Evolutionary conservation across 2,797 vertebrate genomes (phyloP), one percentile per base, ranked within the genome.

Genomic region (Rhadinocentrus ornatus): DNA sequence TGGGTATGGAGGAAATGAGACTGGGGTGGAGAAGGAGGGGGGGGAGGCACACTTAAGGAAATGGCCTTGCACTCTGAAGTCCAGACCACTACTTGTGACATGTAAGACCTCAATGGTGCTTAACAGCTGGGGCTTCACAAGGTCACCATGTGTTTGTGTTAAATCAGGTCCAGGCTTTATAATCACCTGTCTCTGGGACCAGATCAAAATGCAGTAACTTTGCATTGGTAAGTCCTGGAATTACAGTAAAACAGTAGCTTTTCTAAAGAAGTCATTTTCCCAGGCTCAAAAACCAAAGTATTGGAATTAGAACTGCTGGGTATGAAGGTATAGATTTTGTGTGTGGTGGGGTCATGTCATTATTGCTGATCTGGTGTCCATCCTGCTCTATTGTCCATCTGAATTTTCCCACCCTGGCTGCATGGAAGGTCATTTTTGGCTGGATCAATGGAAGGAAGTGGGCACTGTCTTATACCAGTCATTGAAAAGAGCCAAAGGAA

Each of bases 381-480:
- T 91, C 88, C 81, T 78, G 84, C 70, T 85, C 66, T 73, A 92
- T 92, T 93, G 91, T 93, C 83, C 39, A 59, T 87, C 77, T 60
- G 69, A 57, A 59, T 84, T 91, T 86, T 93, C 91, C 80, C 92
- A 92, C 81, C 80, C 54, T 71, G 56, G 63, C 72, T 65, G 61
- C 64, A 71, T 64, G 81, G 77, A 89, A 87, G 73, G 76, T 83
- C 88, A 87, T 92, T 92, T 91, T 86, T 82, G 72, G 64, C 69
- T 20, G 52, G 74, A 54, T 93, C 89, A 92, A 92, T 92, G 79
- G 87, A 75, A 92, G 92, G 92, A 93, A 93, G 81, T 92, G 88
- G 90, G 89, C 83, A 92, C 75, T 69, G 48, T 81, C 62, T 84
- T 58, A 48, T 53, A 66, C 69, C 69, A 75, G 68, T 61, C 71